Evolutionary conservation across 2,888 invertebrate genomes (phyloP).

Genomic region (Diadegma fenestrale): DNA sequence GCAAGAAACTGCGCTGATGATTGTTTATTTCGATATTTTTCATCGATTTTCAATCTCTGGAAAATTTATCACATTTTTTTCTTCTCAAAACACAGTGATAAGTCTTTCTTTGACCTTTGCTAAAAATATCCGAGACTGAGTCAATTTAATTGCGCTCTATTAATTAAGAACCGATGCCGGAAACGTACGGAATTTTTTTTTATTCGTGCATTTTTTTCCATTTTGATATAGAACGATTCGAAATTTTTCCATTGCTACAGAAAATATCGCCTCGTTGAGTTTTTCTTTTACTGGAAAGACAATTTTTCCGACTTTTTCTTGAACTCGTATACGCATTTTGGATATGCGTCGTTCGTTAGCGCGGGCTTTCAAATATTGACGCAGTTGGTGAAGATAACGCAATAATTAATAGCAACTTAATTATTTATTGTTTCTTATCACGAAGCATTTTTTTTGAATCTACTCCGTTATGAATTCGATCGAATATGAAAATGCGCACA

Average conservation of each 20-base stretch:
- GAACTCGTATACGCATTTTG: not conserved
- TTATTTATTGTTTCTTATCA: not conserved
- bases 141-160: not conserved
- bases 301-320: not conserved
- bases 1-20: not conserved
- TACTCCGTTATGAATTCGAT: not conserved
- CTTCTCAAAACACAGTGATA: constrained; percentile 27
- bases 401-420: constrained; percentile 3
- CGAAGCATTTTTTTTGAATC: not conserved
- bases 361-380: not conserved
- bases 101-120: constrained; percentile 31
- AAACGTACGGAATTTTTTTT: not conserved
- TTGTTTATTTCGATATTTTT: constrained; percentile 30
- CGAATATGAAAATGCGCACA: not conserved
- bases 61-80: not conserved
- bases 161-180: not conserved
- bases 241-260: not conserved
- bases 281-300: not conserved
- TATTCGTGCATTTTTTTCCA: constrained; percentile 8
- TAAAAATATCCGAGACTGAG: constrained; percentile 4
- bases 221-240: not conserved
- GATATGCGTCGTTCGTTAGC: not conserved
- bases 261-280: not conserved
- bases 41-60: not conserved
- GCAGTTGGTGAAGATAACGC: constrained; percentile 8